Conservation (phyloP, 2,888 invertebrate species). For the Heliconius erato region DNA sequence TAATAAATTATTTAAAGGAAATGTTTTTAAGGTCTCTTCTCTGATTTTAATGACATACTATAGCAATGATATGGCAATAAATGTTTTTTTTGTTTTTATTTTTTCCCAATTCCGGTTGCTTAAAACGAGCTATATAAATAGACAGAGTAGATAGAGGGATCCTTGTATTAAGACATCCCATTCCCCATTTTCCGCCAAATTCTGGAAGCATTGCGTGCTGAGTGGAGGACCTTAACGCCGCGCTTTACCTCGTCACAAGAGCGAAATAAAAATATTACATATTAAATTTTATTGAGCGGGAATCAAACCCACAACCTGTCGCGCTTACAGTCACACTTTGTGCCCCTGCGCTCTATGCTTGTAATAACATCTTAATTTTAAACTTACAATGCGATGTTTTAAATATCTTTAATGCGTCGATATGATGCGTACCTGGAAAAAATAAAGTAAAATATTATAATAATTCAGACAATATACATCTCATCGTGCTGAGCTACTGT, state of each 20-base stretch:
- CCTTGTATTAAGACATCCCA: too few relatives aligned
- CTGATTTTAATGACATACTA: too few relatives aligned
- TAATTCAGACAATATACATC: not conserved
- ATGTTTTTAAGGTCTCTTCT: too few relatives aligned
- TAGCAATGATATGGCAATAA: too few relatives aligned
- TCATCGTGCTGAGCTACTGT: too few relatives aligned
- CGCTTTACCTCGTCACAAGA: not conserved
- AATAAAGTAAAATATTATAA: not conserved
- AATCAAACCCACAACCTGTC: not conserved
- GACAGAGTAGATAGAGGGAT: too few relatives aligned
- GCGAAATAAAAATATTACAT: not conserved
- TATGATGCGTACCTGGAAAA: conserved; percentile 2
- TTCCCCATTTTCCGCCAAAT: too few relatives aligned
- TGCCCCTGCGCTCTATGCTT: not conserved
- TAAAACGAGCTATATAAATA: too few relatives aligned
- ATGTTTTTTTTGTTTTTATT: too few relatives aligned
- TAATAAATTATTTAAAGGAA: too few relatives aligned
- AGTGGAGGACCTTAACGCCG: not conserved
- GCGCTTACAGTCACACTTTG: not conserved
- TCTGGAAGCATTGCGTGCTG: not conserved
- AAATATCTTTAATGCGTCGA: not conserved
- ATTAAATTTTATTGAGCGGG: too few relatives aligned
- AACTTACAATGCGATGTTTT: not conserved
- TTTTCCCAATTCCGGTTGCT: too few relatives aligned
- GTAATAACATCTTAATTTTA: not conserved